Percentiles rank a stretch among this genome's conserved stretches.
Evolutionary conservation across 2,888 invertebrate genomes (phyloP).

Genomic region (Agrenia bidenticulata): DNA sequence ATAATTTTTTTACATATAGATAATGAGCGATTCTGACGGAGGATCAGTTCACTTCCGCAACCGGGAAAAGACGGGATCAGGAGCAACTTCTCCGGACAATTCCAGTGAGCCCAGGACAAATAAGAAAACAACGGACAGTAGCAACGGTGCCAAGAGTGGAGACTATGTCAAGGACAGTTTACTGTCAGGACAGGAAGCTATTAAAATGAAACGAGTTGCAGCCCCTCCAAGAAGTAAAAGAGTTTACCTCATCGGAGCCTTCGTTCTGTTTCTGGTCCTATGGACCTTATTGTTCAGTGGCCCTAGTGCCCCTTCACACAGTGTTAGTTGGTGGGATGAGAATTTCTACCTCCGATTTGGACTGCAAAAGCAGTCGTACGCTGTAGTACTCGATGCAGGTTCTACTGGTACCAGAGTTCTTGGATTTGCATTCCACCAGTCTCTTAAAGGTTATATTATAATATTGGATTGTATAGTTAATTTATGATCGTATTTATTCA

Average conservation of each 20-base stretch:
- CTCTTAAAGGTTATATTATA: constrained; percentile 64
- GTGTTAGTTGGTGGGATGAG: constrained; percentile 52
- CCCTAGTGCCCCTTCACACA: constrained; percentile 29
- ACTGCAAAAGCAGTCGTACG: constrained; percentile 71
- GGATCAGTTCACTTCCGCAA: background rate
- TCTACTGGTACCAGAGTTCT: constrained; percentile 80
- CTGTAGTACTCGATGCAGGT: constrained; percentile 90
- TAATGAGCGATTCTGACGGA: constrained; percentile 11
- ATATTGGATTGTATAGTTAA: background rate
- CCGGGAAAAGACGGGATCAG: constrained; percentile 10
- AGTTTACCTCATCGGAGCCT: constrained; percentile 25
- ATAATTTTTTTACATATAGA: constrained; percentile 1
- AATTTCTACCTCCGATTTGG: constrained; percentile 60
- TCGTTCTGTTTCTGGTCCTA: constrained; percentile 23
- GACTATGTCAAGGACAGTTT: too few species aligned
- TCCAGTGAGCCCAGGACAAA: too few species aligned
- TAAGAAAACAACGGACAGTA: too few species aligned
- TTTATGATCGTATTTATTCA: too few species aligned
- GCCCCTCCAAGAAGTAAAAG: constrained; percentile 28
- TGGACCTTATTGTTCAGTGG: constrained; percentile 31
- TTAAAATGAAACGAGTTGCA: constrained; percentile 14
- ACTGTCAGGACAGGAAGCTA: background rate
- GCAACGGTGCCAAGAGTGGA: background rate
- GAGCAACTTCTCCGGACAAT: background rate
- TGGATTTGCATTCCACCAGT: constrained; percentile 74